These are phyloP conservation scores for Lochmaea crataegi DNA, from an alignment of 2,888 invertebrate species.

Conservation along the genomic window DNA sequence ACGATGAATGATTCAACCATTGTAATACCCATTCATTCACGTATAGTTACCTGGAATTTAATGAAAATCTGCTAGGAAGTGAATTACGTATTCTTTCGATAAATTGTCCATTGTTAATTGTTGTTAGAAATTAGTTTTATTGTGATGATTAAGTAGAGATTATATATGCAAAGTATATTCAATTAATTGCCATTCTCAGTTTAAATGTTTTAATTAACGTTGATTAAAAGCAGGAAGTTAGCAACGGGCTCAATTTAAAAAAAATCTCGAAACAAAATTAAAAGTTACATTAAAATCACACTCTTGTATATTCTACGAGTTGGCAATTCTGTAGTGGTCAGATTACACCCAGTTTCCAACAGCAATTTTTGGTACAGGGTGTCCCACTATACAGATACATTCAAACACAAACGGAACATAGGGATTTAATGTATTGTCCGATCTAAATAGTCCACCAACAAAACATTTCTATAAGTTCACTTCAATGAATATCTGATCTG, in stretches of 20 bases:
- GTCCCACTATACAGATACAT: too few relatives aligned
- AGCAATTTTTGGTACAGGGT: too few relatives aligned
- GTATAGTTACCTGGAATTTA: neutral
- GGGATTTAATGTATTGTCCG: too few relatives aligned
- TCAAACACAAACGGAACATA: too few relatives aligned
- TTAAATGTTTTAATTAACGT: neutral
- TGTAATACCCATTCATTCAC: neutral
- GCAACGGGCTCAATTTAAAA: neutral
- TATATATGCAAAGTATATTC: neutral
- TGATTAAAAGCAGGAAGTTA: neutral
- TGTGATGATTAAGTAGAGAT: neutral
- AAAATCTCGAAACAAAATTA: too few relatives aligned
- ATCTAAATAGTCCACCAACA: too few relatives aligned
- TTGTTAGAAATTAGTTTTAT: neutral
- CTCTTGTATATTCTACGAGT: too few relatives aligned
- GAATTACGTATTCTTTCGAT: constrained; percentile 1
- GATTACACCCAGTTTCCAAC: too few relatives aligned
- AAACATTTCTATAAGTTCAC: too few relatives aligned
- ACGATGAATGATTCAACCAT: constrained; percentile 1
- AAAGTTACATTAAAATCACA: too few relatives aligned
- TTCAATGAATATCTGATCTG: too few relatives aligned
- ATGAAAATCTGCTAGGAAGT: neutral
- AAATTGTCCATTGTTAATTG: constrained; percentile 7
- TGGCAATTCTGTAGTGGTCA: too few relatives aligned
- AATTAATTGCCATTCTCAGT: neutral